A percentile compares a stretch with the other conserved stretches of the same genome.
Conservation (phyloP, 2,797 vertebrate species). For the Dipus sagitta region DNA sequence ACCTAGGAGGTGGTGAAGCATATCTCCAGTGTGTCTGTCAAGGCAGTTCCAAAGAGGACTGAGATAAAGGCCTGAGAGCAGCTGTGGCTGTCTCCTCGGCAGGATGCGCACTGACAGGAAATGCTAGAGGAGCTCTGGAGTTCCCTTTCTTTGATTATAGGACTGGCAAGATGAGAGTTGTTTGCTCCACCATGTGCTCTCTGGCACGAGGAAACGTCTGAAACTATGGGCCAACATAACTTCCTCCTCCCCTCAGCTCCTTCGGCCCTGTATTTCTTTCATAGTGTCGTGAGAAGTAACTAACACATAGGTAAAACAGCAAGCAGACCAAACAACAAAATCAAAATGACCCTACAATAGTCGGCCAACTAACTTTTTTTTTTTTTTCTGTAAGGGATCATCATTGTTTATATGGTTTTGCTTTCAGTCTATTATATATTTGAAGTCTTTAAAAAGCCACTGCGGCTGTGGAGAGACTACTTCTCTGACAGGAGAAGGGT, state of each 20-base stretch:
- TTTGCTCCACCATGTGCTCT: neutral
- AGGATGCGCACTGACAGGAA: too few species aligned
- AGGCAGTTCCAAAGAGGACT: neutral
- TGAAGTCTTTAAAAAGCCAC: neutral
- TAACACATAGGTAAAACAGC: neutral
- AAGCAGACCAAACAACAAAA: neutral
- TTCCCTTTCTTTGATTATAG: neutral
- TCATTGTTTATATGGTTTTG: neutral
- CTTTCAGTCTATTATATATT: neutral
- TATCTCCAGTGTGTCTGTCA: neutral
- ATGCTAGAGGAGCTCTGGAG: too few species aligned
- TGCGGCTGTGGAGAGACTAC: neutral
- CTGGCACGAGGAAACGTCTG: neutral
- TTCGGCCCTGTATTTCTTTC: neutral
- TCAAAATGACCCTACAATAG: neutral
- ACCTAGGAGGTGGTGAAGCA: neutral
- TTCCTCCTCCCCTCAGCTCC: too few species aligned
- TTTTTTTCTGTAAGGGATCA: neutral
- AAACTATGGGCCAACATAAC: neutral
- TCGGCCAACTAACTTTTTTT: neutral
- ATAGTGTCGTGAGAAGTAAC: neutral
- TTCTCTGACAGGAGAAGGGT: neutral
- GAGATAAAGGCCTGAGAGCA: neutral
- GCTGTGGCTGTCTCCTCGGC: too few species aligned
- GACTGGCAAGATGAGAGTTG: too few species aligned